Evolutionary conservation across 2,113 vertebrate genomes (phyloP), one percentile per base, ranked within the genome.

Genomic region (Piaya cayana): DNA sequence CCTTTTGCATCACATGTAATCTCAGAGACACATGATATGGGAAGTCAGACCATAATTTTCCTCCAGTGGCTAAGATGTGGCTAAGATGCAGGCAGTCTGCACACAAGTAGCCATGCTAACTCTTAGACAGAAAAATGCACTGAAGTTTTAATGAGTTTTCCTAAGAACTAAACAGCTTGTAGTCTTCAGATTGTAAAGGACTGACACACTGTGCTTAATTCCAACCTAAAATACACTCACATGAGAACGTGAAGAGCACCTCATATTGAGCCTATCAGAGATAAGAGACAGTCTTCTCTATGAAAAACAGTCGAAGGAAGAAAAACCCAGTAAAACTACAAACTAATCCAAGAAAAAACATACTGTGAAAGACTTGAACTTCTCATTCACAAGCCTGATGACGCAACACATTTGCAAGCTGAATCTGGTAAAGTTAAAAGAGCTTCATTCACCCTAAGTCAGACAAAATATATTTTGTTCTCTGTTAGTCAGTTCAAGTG

Each of bases 321-420:
- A 68, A 36, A 74, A 47, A 39, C 4, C 39, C 0, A 52, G 34
- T 1, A 4, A 34, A 53, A 53, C n/a, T 60, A 45, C 4, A 29
- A 82, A 75, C 4, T 37, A 77, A 69, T 3, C 62, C 17, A 83
- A 42, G 29, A 58, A 34, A 87, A 56, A 74, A 1, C 4, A 62
- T 19, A n/a, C 22, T 3, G 12, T 22, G 34, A 62, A 92, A 85
- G 21, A 27, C 26, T 5, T 64, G 6, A 91, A 56, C 36, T 72
- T 82, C 39, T 82, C 15, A 52, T 64, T 63, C 39, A 15, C 36
- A 52, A 79, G 69, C 15, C 15, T 68, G 36, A 60, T 14, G 23
- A 21, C 15, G 68, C 6, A 20, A 72, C 13, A 32, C 15, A 36
- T 32, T 68, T 69, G 14, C n/a, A 62, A 77, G 19, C 23, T 77